Evolutionary conservation across 2,113 vertebrate species (phyloP).

Genomic region (Eurystomus gularis): DNA sequence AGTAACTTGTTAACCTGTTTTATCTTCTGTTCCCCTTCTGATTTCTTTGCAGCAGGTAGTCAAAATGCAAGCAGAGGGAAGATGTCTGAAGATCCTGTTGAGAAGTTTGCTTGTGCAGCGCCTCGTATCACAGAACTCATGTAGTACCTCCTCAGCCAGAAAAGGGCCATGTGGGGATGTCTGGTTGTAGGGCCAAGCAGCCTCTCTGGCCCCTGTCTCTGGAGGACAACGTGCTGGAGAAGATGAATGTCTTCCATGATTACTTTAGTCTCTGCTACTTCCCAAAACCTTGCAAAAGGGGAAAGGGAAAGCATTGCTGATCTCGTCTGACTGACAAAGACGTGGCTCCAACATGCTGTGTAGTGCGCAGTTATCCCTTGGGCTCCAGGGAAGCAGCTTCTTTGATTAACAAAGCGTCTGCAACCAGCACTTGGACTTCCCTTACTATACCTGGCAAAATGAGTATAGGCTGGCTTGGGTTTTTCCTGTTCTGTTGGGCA

Average conservation of each 20-base stretch:
- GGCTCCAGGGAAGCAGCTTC: not conserved
- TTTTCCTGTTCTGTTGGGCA: not conserved
- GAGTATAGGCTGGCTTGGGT: not conserved
- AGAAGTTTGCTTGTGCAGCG: not conserved
- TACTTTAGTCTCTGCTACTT: not conserved
- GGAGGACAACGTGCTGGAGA: not conserved
- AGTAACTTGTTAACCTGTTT: not conserved
- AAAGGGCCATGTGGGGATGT: not conserved
- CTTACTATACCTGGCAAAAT: not conserved
- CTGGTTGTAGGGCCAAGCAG: too few relatives aligned
- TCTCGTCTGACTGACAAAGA: not conserved
- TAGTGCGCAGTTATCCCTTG: not conserved
- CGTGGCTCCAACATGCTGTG: fast-evolving
- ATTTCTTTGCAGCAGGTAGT: not conserved
- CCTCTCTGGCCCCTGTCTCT: not conserved
- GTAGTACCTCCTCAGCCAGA: not conserved
- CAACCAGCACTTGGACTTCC: not conserved
- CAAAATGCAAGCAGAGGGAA: not conserved
- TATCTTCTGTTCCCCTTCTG: not conserved
- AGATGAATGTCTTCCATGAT: not conserved
- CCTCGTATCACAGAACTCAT: not conserved
- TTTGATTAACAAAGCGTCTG: not conserved
- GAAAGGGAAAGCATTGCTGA: not conserved
- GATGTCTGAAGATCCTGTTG: not conserved
- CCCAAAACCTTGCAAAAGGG: not conserved